Evolutionary conservation across 2,888 invertebrate species (phyloP), one percentile per base, ranked within the genome.

Genomic region (Mystacides longicornis): DNA sequence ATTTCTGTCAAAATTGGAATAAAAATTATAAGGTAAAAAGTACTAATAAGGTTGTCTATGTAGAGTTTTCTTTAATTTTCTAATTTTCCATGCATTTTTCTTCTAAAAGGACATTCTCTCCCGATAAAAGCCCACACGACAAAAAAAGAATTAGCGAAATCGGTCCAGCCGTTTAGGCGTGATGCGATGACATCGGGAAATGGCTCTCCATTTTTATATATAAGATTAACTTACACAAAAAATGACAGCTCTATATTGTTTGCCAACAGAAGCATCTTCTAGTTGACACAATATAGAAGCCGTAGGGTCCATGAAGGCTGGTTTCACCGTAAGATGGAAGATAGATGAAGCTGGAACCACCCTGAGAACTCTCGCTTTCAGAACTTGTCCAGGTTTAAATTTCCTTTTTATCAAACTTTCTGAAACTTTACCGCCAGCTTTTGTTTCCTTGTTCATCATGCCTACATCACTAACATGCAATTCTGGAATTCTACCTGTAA

Each of bases 271-370:
- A 0, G 80, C 82, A 7, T 81, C 69, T 1, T 76, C 66, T 48
- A 80, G 72, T 1, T 72, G 69, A 1, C 65, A 68, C 3, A 89
- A 68, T 27, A 81, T 68, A 16, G 75, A 74, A 1, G 78, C 65
- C 0, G 78, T 72, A 0, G 78, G 76, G 0, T 77, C 67, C 57
- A 89, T 67, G 9, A 89, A 76, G 2, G 82, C 80, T 2, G 78
- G 78, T 63, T 87, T 87, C 64, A 86, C 69, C 0, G 88, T 87
- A 19, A 89, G 73, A 51, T 80, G 68, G 1, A 84, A 68, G 2
- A 72, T 71, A 21, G 74, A 74, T 18, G 69, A 73, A 1, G 67
- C 71, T 0, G 64, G 56, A 60, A 79, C 77, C 2, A 80, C 65
- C 0, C 68, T 67, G 27, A 86, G 68, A 3, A 89, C 83, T 2